Evolutionary conservation across 2,797 vertebrate genomes (phyloP).

Genomic region (Picus viridis): DNA sequence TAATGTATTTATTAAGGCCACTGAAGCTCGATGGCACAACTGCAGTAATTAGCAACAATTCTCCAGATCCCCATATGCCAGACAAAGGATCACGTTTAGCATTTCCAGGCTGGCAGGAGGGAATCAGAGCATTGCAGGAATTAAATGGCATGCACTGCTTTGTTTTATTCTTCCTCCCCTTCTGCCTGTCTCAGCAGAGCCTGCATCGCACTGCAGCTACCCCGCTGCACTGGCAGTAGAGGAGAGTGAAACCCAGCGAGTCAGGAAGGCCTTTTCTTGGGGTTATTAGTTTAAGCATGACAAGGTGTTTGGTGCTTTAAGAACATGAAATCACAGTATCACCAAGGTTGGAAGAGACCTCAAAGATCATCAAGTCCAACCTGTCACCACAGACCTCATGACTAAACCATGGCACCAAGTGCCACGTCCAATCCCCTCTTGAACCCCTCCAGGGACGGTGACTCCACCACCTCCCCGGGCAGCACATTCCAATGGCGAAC

Average conservation of each 20-base stretch:
- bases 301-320: background rate
- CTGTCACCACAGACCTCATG: too few relatives aligned
- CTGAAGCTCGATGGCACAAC: conserved; percentile 48
- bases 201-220: background rate
- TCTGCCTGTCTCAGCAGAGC: conserved; percentile 32
- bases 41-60: conserved; percentile 64
- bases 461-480: too few relatives aligned
- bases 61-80: conserved; percentile 59
- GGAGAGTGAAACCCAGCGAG: background rate
- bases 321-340: background rate
- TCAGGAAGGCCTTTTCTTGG: background rate
- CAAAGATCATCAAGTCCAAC: too few relatives aligned
- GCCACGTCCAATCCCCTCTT: too few relatives aligned
- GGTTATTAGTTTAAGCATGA: background rate
- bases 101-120: conserved; percentile 59
- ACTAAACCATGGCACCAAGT: too few relatives aligned
- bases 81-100: conserved; percentile 56
- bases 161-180: background rate
- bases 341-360: too few relatives aligned
- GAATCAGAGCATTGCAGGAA: conserved; percentile 36
- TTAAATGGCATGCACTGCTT: background rate
- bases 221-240: background rate
- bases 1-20: conserved; percentile 64
- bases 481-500: too few relatives aligned
- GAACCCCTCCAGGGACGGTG: too few relatives aligned